These are phyloP conservation scores for Epinephelus lanceolatus DNA, from an alignment of 2,113 vertebrate species.

Conservation along the genomic window DNA sequence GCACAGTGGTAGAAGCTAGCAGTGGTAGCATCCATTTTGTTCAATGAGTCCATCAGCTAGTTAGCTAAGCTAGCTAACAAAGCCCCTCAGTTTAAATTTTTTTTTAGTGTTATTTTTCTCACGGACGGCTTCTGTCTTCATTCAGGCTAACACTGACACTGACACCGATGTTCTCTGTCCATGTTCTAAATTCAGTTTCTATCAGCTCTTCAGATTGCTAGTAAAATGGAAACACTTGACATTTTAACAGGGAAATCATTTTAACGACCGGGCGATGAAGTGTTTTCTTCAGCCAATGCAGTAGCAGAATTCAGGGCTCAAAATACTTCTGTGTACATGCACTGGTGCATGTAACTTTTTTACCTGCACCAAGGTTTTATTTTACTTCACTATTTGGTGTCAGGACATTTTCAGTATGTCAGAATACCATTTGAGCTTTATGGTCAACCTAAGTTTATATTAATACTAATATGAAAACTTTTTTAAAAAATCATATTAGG, in stretches of 20 bases:
- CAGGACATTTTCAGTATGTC: too few relatives aligned
- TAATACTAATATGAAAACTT: too few relatives aligned
- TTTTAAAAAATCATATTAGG: too few relatives aligned
- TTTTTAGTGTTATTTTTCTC: not conserved
- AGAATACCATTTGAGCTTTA: too few relatives aligned
- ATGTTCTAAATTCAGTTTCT: not conserved
- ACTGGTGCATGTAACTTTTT: too few relatives aligned
- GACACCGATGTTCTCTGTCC: not conserved
- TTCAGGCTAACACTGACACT: not conserved
- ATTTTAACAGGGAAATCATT: not conserved
- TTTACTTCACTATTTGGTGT: too few relatives aligned
- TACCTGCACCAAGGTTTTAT: too few relatives aligned
- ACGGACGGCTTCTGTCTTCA: not conserved
- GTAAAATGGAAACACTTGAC: not conserved
- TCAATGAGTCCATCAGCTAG: not conserved
- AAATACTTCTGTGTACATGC: too few relatives aligned
- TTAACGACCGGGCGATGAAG: not conserved
- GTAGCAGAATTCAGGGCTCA: not conserved
- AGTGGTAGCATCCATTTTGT: not conserved
- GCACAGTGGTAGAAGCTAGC: not conserved
- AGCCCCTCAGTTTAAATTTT: not conserved
- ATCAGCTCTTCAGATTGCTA: not conserved
- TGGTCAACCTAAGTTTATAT: too few relatives aligned
- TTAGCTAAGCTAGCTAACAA: conserved; percentile 4
- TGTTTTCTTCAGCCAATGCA: not conserved